phyloP scores from a whole-genome alignment of 64 coral and sea anemone species.

The Porites lutea region DNA sequence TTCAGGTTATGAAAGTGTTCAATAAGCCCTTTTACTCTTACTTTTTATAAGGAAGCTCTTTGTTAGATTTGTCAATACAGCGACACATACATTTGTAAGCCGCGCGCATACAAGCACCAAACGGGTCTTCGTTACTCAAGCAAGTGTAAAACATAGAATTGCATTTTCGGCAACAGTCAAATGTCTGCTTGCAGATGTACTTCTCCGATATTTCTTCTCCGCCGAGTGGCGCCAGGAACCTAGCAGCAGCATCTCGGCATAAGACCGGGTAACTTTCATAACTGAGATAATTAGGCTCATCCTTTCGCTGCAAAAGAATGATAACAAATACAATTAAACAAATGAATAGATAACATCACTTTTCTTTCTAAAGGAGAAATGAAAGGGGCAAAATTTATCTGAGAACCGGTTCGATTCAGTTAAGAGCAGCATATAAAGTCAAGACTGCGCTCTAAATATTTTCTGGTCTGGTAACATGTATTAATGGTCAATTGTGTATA shows the following conservation, averaged over 20 bases:
- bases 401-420: no score
- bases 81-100: constrained; percentile 30
- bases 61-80: constrained; percentile 18
- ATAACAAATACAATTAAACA: neutral
- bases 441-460: no score
- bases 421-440: no score
- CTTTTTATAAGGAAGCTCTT: neutral
- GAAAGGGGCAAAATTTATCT: no score
- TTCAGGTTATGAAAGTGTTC: no score
- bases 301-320: neutral
- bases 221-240: neutral
- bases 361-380: no score
- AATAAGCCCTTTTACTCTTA: no score
- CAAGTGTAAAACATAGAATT: constrained; percentile 2
- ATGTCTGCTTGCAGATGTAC: constrained; percentile 14
- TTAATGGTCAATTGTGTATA: no score
- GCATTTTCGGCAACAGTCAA: constrained; percentile 31
- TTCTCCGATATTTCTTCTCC: neutral
- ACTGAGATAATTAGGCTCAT: neutral
- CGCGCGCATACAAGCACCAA: constrained; percentile 15
- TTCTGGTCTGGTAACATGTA: no score
- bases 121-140: neutral
- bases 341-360: neutral
- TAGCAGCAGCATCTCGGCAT: constrained; percentile 12
- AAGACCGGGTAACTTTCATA: constrained; percentile 11